phyloP scores from a whole-genome alignment of 1,140 invertebrate genomes.

The Sinella curviseta region DNA sequence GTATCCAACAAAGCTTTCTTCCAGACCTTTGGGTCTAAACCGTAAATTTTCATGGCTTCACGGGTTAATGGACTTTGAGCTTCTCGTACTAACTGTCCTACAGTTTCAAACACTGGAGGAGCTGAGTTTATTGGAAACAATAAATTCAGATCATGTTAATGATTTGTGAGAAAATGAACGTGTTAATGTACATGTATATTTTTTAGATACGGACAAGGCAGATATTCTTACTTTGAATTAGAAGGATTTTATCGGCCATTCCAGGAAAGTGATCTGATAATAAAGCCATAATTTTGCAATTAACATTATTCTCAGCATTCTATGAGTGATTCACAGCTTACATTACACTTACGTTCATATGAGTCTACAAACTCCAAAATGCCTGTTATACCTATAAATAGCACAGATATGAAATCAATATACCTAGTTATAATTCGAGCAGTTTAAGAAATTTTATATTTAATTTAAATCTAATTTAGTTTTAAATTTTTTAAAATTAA shows the following conservation, averaged over 20 bases:
- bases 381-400: slow-evolving; percentile 2
- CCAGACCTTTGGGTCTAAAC: not conserved
- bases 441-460: too few relatives aligned
- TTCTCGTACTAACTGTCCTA: not conserved
- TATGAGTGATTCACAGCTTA: too few relatives aligned
- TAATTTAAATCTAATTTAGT: too few relatives aligned
- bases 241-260: not conserved
- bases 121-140: not conserved
- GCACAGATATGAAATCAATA: too few relatives aligned
- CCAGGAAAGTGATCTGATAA: slow-evolving; percentile 6
- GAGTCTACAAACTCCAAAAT: slow-evolving; percentile 29
- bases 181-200: not conserved
- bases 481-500: too few relatives aligned
- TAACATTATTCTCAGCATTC: too few relatives aligned
- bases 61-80: not conserved
- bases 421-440: too few relatives aligned
- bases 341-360: slow-evolving; percentile 18
- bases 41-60: slow-evolving; percentile 2
- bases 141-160: too few relatives aligned
- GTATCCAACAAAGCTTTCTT: not conserved
- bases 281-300: not conserved
- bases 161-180: too few relatives aligned
- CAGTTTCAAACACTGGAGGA: not conserved
- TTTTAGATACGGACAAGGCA: not conserved
- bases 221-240: slow-evolving; percentile 13